phyloP scores from a whole-genome alignment of 1,140 invertebrate species.

The Penaeus indicus region DNA sequence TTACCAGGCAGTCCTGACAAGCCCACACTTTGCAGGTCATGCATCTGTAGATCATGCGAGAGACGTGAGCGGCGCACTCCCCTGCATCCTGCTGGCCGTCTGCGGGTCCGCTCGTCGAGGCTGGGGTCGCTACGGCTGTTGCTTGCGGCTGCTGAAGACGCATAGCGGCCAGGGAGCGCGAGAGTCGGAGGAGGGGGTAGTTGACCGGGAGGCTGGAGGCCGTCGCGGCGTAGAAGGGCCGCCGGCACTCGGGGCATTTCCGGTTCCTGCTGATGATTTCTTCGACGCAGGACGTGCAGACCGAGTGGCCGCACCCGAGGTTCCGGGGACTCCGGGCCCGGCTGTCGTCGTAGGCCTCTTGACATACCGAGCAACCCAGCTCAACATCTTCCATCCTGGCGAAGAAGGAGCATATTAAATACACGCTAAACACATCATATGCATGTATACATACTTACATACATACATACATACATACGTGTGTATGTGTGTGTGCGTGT shows the following conservation, averaged over 20 bases:
- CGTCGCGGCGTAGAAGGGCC: constrained; percentile 48
- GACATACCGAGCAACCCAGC: constrained; percentile 46
- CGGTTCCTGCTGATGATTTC: constrained; percentile 50
- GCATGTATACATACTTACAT: background rate
- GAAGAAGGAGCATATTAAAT: background rate
- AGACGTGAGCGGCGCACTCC: constrained; percentile 45
- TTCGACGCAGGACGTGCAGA: constrained; percentile 39
- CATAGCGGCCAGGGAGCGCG: constrained; percentile 30
- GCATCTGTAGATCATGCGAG: constrained; percentile 42
- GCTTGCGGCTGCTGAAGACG: background rate
- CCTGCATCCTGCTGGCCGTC: constrained; percentile 21
- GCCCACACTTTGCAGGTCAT: constrained; percentile 56
- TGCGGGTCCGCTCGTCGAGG: background rate
- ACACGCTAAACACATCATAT: background rate
- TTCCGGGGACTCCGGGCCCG: constrained; percentile 36
- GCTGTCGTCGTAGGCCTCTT: constrained; percentile 48
- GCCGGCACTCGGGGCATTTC: constrained; percentile 50
- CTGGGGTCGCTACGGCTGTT: background rate
- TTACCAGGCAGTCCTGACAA: constrained; percentile 44
- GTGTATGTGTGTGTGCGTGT: too few relatives aligned
- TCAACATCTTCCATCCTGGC: constrained; percentile 46
- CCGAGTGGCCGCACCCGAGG: constrained; percentile 48
- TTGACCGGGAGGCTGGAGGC: constrained; percentile 42
- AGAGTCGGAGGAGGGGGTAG: constrained; percentile 44
- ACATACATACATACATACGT: too few relatives aligned